phyloP scores from a whole-genome alignment of 2,888 invertebrate genomes.

The Lepidochitona cinerea region DNA sequence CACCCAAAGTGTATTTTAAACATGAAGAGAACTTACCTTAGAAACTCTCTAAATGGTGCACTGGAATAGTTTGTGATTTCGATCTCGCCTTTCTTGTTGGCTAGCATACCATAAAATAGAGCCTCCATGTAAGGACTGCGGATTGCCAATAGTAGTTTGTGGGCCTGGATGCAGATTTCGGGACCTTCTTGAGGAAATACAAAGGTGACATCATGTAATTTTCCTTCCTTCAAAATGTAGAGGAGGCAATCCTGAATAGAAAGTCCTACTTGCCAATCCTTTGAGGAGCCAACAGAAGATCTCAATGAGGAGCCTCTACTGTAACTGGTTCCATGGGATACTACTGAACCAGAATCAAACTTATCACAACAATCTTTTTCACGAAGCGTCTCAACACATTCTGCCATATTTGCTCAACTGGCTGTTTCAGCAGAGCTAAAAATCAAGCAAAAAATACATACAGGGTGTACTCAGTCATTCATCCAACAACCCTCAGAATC shows the following conservation, averaged over 20 bases:
- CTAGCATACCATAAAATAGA: background rate
- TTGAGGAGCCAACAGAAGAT: too few species aligned
- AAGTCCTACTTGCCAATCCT: background rate
- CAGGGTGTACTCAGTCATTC: too few species aligned
- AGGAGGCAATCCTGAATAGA: background rate
- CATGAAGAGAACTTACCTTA: constrained; percentile 4
- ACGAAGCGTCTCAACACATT: too few species aligned
- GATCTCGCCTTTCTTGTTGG: background rate
- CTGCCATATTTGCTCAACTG: too few species aligned
- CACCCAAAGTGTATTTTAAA: too few species aligned
- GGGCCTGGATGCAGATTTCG: background rate
- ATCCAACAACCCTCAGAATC: too few species aligned
- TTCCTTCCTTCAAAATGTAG: background rate
- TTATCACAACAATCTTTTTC: too few species aligned
- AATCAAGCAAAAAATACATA: too few species aligned
- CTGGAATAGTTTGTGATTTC: background rate
- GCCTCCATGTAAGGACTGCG: background rate
- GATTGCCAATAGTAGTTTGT: background rate
- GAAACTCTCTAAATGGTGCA: background rate
- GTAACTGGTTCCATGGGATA: too few species aligned
- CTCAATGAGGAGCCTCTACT: too few species aligned
- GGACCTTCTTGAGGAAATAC: background rate
- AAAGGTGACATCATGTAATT: background rate
- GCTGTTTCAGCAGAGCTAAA: too few species aligned
- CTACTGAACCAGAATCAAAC: too few species aligned